These are phyloP conservation scores for Molossus alvarezi DNA, from an alignment of 2,797 vertebrate genomes.

Conservation along the genomic window DNA sequence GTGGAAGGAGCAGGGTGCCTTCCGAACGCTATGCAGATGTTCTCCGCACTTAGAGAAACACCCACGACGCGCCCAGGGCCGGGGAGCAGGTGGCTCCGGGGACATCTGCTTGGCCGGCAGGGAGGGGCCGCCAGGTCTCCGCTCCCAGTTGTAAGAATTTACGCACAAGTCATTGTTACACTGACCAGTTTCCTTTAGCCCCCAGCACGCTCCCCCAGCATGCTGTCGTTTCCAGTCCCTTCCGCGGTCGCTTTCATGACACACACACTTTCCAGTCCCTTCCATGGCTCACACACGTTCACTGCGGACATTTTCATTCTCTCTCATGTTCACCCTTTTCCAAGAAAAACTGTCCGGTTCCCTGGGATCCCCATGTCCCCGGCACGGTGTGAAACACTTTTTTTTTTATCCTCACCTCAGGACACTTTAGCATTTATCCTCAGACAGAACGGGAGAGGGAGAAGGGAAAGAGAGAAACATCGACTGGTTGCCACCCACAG, in stretches of 20 bases:
- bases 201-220: too few relatives aligned
- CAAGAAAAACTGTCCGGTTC: slow-evolving; percentile 58
- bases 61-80: neutral
- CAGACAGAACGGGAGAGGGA: too few relatives aligned
- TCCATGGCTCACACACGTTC: neutral
- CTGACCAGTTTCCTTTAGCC: neutral
- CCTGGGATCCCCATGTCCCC: neutral
- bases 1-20: slow-evolving; percentile 25
- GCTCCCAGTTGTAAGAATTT: neutral
- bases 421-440: too few relatives aligned
- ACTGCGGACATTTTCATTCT: neutral
- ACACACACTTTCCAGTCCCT: too few relatives aligned
- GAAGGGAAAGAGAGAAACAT: too few relatives aligned
- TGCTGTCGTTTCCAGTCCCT: too few relatives aligned
- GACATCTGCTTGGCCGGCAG: neutral
- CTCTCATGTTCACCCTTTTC: neutral
- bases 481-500: too few relatives aligned
- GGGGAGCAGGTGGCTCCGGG: neutral
- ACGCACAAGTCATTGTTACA: neutral
- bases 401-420: too few relatives aligned
- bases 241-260: too few relatives aligned
- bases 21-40: neutral
- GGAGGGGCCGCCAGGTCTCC: neutral
- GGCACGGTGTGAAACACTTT: neutral
- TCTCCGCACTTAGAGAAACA: slow-evolving; percentile 16